A percentile compares a stretch with the other conserved stretches of the same genome.
phyloP scores from a whole-genome alignment of 2,888 invertebrate genomes.

The Athalia circularis region DNA sequence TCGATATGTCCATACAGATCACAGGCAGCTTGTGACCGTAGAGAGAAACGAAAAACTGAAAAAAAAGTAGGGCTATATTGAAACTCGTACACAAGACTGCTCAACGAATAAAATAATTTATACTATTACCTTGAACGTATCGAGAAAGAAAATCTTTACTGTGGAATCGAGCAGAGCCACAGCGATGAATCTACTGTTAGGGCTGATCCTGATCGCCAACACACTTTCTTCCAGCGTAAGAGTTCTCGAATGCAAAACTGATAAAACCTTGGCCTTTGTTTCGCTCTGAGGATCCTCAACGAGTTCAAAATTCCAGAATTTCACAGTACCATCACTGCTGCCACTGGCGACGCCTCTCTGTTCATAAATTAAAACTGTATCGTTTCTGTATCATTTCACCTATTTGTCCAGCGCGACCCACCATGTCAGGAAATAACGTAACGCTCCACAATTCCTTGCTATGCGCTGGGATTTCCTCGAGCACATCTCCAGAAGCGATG shows the following conservation, averaged over 20 bases:
- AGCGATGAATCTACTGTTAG: conserved; percentile 91
- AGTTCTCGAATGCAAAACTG: conserved; percentile 86
- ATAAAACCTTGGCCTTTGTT: conserved; percentile 82
- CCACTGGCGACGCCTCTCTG: conserved; percentile 89
- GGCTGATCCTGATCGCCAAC: conserved; percentile 87
- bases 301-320: conserved; percentile 95
- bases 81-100: background rate
- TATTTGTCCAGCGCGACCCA: conserved; percentile 65
- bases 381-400: no score
- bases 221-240: conserved; percentile 92
- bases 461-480: conserved; percentile 91
- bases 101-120: conserved; percentile 17
- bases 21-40: conserved; percentile 98
- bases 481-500: conserved; percentile 85
- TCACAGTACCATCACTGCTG: conserved; percentile 92
- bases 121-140: conserved; percentile 88
- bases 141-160: conserved; percentile 95
- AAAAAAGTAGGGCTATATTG: conserved; percentile 49
- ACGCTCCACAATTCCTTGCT: conserved; percentile 87
- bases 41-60: conserved; percentile 91
- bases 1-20: conserved; percentile 93
- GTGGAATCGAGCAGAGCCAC: conserved; percentile 94
- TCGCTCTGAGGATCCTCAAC: conserved; percentile 81
- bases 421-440: conserved; percentile 87
- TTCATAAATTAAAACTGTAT: background rate